Evolutionary conservation across 2,888 invertebrate species (phyloP).

Genomic region (Archips xylosteana): DNA sequence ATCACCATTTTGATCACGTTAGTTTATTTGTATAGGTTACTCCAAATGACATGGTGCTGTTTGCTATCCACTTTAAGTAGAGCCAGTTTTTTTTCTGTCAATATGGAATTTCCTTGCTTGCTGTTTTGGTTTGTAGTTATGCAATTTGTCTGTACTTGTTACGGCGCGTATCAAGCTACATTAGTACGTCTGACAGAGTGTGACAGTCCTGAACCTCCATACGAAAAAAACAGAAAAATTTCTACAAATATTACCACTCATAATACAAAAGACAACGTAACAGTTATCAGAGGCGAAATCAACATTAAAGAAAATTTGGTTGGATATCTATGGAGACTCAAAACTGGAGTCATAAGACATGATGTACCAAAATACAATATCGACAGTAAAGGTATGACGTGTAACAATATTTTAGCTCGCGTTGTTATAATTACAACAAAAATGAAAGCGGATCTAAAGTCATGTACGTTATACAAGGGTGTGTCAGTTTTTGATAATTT

Average conservation of each 20-base stretch:
- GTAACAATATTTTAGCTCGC: conserved; percentile 52
- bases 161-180: conserved; percentile 18
- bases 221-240: conserved; percentile 43
- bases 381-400: conserved; percentile 50
- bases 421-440: conserved; percentile 47
- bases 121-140: conserved; percentile 6
- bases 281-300: conserved; percentile 51
- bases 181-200: conserved; percentile 47
- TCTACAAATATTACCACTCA: conserved; percentile 42
- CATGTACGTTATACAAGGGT: conserved; percentile 54
- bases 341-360: conserved; percentile 47
- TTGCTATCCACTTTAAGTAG: conserved; percentile 22
- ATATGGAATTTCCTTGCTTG: conserved; percentile 27
- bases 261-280: conserved; percentile 46
- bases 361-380: conserved; percentile 45
- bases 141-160: conserved; percentile 15
- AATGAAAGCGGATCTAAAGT: conserved; percentile 49
- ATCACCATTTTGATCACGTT: conserved; percentile 19
- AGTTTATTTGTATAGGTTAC: conserved; percentile 19
- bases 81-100: conserved; percentile 13
- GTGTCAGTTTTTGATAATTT: conserved; percentile 49
- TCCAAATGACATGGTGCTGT: conserved; percentile 12
- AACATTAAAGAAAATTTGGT: conserved; percentile 50
- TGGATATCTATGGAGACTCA: conserved; percentile 50
- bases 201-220: conserved; percentile 50